Base-by-base conservation (phyloP, 2,797 vertebrate species). In the Scleropages formosus region DNA sequence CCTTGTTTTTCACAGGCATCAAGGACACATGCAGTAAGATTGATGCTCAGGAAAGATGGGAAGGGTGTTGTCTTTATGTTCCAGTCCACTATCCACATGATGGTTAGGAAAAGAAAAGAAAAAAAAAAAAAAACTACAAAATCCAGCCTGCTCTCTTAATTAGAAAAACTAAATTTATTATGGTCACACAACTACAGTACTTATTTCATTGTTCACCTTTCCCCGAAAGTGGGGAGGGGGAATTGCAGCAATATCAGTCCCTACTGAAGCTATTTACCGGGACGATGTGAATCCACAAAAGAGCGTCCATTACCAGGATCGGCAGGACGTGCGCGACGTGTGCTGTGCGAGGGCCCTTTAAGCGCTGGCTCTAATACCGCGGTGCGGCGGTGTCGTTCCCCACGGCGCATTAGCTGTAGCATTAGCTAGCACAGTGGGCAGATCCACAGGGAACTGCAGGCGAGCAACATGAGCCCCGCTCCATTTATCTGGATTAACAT, bases 401-500 rank as follows among this genome's bases (percentile, higher is more conserved):
- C 20, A 4, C 13, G 20, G 63, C 9, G 24, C 63, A 46, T 74
- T 66, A 58, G 62, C 62, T 4, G 20, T 16, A 56, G 49, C 26
- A 16, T 66, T 58, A 75, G 53, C 53, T 47, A 68, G 31, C 53
- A 58, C 64, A 75, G 74, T 18, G 39, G 53, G 20, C 39, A 31
- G 63, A 68, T 75, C 56, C 20, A 22, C 31, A 12, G 73, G 51
- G 73, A 65, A 15, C 49, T 75, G 46, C 13, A 53, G n/a, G n/a
- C 56, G 20, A 39, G 31, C 63, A 58, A 46, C 15, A n/a, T 18
- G 8, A 60, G 53, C 18, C 22, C 20, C 3, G 6, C n/a, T 75
- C 20, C 15, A 67, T 66, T 51, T 68, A 68, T 75, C 51, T 47
- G 64, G 74, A 75, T 75, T 68, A 75, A 27, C 15, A 6, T 58